Conservation (phyloP, 1,140 invertebrate genomes). For the Drosophila sulfurigaster region DNA sequence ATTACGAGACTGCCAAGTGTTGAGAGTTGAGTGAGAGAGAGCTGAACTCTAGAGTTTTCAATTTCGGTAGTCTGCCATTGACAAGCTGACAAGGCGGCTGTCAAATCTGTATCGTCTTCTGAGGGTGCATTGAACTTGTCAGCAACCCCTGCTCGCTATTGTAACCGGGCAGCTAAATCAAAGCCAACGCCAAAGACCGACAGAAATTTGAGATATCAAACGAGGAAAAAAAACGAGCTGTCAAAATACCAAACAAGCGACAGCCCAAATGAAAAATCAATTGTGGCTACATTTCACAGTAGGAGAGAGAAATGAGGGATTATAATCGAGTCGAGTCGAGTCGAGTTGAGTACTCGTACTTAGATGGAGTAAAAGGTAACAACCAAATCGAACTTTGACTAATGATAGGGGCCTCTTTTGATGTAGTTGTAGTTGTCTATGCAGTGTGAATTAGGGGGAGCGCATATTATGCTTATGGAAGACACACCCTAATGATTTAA, state of each 20-base stretch:
- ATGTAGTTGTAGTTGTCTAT: not conserved
- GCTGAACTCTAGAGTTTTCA: conserved; percentile 19
- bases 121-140: conserved; percentile 65
- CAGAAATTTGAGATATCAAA: conserved; percentile 73
- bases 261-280: conserved; percentile 65
- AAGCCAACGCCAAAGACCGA: conserved; percentile 44
- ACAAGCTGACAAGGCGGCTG: conserved; percentile 58
- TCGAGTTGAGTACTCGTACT: conserved; percentile 27
- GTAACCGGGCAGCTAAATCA: conserved; percentile 29
- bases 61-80: conserved; percentile 54
- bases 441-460: conserved; percentile 36
- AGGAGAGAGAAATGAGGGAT: conserved; percentile 7
- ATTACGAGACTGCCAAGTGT: conserved; percentile 41
- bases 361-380: conserved; percentile 37
- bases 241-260: conserved; percentile 71
- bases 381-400: conserved; percentile 53
- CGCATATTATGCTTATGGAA: conserved; percentile 41
- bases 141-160: conserved; percentile 51
- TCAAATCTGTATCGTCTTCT: conserved; percentile 20
- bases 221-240: conserved; percentile 59
- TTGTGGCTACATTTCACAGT: conserved; percentile 42
- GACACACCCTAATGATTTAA: conserved; percentile 73
- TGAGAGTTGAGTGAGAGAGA: not conserved
- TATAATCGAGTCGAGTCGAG: conserved; percentile 4
- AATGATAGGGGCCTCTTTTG: conserved; percentile 67